Percentiles rank a stretch among this genome's conserved stretches.
These are phyloP conservation scores for Lophius piscatorius DNA, from an alignment of 2,113 vertebrate genomes.

Conservation along the genomic window DNA sequence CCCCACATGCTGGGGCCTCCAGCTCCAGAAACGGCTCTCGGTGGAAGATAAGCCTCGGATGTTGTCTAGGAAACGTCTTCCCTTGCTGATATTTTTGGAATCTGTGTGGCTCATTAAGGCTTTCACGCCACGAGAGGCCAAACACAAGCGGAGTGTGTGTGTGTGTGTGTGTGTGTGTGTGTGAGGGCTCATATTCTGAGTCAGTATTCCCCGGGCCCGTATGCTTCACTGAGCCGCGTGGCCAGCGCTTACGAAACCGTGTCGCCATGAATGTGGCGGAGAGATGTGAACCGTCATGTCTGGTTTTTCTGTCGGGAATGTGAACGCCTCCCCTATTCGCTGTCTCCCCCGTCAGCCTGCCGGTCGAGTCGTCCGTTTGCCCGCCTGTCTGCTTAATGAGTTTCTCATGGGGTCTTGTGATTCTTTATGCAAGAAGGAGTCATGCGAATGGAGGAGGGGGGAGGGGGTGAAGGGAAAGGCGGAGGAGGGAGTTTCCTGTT, in stretches of 20 bases:
- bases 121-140: conserved; percentile 37
- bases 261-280: conserved; percentile 44
- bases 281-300: conserved; percentile 48
- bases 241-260: conserved; percentile 57
- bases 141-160: conserved; percentile 19
- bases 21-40: conserved; percentile 10
- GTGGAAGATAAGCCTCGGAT: not conserved
- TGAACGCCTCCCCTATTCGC: not conserved
- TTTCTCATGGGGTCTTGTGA: conserved; percentile 43
- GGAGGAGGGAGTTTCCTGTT: not conserved
- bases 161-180: too few species aligned
- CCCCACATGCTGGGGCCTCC: too few species aligned
- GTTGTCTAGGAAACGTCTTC: conserved; percentile 47
- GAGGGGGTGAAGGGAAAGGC: not conserved
- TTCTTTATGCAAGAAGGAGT: conserved; percentile 24
- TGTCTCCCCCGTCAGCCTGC: not conserved
- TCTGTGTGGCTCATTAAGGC: conserved; percentile 50
- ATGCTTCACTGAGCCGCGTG: conserved; percentile 59
- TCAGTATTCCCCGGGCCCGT: conserved; percentile 44
- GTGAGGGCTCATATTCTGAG: conserved; percentile 40
- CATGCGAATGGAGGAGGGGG: conserved; percentile 4
- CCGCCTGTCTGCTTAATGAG: conserved; percentile 19
- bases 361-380: conserved; percentile 1
- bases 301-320: not conserved
- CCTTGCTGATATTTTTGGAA: conserved; percentile 57